Evolutionary conservation across 2,888 invertebrate species (phyloP).

Genomic region (Oscheius sp.): DNA sequence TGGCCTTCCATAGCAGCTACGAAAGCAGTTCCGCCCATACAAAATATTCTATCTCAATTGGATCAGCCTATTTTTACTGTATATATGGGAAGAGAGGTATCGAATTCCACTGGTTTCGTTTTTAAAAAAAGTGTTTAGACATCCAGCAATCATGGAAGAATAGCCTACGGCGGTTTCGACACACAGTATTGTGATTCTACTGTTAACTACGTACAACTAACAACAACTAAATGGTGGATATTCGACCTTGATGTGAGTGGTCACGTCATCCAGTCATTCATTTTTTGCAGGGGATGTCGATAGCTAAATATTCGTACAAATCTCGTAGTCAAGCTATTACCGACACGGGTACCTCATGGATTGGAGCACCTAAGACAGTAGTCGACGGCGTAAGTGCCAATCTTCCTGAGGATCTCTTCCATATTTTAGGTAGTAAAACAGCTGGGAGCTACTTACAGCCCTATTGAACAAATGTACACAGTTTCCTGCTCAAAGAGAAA

Average conservation of each 20-base stretch:
- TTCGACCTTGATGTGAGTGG: conserved; percentile 7
- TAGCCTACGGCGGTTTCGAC: conserved; percentile 67
- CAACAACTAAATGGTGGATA: conserved; percentile 64
- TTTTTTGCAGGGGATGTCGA: conserved; percentile 45
- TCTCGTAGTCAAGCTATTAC: conserved; percentile 53
- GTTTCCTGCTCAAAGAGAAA: conserved; percentile 54
- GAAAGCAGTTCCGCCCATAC: conserved; percentile 85
- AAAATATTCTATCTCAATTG: conserved; percentile 86
- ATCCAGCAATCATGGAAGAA: conserved; percentile 45
- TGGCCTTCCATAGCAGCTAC: conserved; percentile 80
- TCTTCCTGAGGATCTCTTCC: not conserved
- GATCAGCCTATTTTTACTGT: conserved; percentile 89
- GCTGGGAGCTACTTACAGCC: conserved; percentile 55
- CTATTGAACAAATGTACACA: conserved; percentile 48
- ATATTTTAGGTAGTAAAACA: conserved; percentile 43
- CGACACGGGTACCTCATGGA: conserved; percentile 66
- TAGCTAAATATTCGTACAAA: conserved; percentile 48
- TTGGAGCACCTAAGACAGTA: conserved; percentile 54
- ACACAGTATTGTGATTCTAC: conserved; percentile 57
- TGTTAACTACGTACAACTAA: conserved; percentile 60
- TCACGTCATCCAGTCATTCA: not conserved
- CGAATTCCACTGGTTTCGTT: not conserved
- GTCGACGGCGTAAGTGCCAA: conserved; percentile 16
- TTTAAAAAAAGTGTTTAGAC: conserved; percentile 16
- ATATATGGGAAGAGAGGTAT: conserved; percentile 80